A percentile compares a stretch with the other conserved stretches of the same genome.
Conservation (phyloP, 2,113 vertebrate species). For the Thermophis baileyi region DNA sequence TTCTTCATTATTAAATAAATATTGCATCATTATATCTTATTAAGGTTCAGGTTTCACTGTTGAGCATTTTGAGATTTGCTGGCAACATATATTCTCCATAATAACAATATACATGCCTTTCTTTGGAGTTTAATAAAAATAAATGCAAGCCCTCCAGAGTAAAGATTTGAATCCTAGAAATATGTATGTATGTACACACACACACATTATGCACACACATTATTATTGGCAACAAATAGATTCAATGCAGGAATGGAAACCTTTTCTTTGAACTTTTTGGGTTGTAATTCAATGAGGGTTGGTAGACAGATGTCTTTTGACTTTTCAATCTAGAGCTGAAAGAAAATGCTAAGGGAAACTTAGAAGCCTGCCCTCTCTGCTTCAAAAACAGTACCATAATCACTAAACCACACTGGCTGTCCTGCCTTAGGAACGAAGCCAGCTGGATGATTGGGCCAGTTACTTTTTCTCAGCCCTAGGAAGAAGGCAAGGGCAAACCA, state of each 20-base stretch:
- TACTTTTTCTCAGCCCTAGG: background rate
- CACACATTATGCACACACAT: fast-evolving
- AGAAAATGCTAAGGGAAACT: background rate
- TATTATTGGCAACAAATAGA: background rate
- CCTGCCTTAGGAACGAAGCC: background rate
- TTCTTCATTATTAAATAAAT: constrained; percentile 6
- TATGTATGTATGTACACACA: background rate
- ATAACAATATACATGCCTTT: background rate
- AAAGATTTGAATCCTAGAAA: background rate
- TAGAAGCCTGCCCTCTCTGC: background rate
- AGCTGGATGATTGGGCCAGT: background rate
- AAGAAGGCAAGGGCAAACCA: background rate
- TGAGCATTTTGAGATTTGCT: background rate
- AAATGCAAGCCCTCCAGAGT: background rate
- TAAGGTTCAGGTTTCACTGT: background rate
- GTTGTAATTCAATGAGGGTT: background rate
- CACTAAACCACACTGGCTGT: background rate
- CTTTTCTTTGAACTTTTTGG: background rate
- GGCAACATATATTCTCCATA: background rate
- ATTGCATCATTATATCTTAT: background rate
- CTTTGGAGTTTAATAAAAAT: background rate
- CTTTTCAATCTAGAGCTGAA: background rate
- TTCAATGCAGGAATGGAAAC: background rate
- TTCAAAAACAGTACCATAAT: background rate
- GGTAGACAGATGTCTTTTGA: background rate